Evolutionary conservation across 1,140 invertebrate species (phyloP).

Genomic region (Rhagoletis pomonella): DNA sequence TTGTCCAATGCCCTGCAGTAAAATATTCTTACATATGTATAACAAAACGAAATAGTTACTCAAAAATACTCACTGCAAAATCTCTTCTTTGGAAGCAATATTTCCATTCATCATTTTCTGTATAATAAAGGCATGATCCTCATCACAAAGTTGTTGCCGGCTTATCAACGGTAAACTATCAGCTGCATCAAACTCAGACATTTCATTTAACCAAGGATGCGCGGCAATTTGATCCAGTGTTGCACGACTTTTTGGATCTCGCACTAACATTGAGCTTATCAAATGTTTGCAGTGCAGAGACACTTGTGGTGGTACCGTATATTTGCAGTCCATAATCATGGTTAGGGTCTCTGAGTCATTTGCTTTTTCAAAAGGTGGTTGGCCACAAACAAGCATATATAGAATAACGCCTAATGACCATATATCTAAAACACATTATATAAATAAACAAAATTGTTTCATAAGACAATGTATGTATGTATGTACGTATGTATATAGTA

Average conservation of each 20-base stretch:
- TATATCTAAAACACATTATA: conserved; percentile 82
- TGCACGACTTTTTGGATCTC: conserved; percentile 93
- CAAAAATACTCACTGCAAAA: conserved; percentile 78
- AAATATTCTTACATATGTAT: background rate
- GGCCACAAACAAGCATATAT: conserved; percentile 98
- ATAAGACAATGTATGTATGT: no score
- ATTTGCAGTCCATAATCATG: conserved; percentile 99
- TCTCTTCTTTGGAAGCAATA: conserved; percentile 95
- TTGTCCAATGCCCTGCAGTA: conserved; percentile 89
- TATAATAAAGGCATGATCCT: conserved; percentile 93
- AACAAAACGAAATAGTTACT: background rate
- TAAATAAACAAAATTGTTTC: background rate
- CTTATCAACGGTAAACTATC: conserved; percentile 87
- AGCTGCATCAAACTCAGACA: conserved; percentile 64
- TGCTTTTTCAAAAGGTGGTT: conserved; percentile 98
- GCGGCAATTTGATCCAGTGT: conserved; percentile 90
- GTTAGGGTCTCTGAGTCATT: conserved; percentile 99
- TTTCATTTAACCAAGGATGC: conserved; percentile 88
- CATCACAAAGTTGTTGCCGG: conserved; percentile 89
- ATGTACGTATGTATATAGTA: no score
- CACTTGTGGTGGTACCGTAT: conserved; percentile 92
- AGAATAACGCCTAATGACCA: conserved; percentile 99
- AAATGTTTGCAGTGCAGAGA: conserved; percentile 88
- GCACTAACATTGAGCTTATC: conserved; percentile 93
- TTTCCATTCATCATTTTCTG: conserved; percentile 97